These are phyloP conservation scores for Halcyon leucocephala DNA, from an alignment of 2,797 vertebrate species.

Conservation along the genomic window DNA sequence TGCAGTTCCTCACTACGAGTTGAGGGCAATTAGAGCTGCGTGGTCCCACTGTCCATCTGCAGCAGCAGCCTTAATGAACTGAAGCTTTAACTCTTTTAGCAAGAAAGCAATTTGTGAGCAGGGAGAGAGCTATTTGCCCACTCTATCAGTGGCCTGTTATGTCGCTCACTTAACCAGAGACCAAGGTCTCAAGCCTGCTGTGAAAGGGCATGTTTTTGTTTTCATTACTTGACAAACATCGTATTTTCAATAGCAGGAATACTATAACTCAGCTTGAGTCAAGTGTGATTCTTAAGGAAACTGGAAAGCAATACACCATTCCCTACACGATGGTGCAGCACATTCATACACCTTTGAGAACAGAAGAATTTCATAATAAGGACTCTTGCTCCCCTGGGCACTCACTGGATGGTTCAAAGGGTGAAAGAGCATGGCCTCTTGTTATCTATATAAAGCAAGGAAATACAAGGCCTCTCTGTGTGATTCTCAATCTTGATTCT, in stretches of 20 bases:
- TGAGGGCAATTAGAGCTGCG: not conserved
- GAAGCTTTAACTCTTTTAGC: not conserved
- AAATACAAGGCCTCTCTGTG: not conserved
- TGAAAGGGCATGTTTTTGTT: accelerated
- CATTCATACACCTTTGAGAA: not conserved
- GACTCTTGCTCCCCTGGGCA: not conserved
- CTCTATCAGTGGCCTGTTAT: not conserved
- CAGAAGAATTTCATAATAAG: not conserved
- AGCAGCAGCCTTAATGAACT: not conserved
- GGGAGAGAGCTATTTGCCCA: not conserved
- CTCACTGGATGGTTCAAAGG: not conserved
- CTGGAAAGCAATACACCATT: not conserved
- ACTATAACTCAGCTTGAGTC: not conserved
- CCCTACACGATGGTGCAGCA: not conserved
- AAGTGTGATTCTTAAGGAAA: not conserved
- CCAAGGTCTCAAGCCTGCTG: not conserved
- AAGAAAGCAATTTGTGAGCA: not conserved
- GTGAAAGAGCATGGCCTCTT: not conserved
- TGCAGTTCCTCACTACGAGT: not conserved
- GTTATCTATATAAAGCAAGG: not conserved
- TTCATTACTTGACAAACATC: not conserved
- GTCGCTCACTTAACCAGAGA: not conserved
- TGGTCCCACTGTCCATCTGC: not conserved
- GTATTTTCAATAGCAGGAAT: not conserved
- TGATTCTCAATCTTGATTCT: not conserved